Percentiles rank a stretch among this genome's conserved stretches.
Conservation (phyloP, 2,888 invertebrate genomes). For the Tillus elongatus region DNA sequence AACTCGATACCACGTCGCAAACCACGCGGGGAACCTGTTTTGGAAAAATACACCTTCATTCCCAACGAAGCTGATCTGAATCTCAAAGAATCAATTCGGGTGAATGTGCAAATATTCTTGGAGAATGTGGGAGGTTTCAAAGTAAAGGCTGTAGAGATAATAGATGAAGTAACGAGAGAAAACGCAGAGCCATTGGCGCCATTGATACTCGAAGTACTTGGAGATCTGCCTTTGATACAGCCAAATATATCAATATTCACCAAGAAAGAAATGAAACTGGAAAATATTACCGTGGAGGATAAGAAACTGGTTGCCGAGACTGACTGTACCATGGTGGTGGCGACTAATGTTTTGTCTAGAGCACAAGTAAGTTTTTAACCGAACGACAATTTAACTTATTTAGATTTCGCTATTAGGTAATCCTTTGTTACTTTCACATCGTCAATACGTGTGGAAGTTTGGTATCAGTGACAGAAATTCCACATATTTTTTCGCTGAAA, state of each 20-base stretch:
- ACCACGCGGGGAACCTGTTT: constrained; percentile 62
- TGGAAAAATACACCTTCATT: constrained; percentile 67
- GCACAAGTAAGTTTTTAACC: no score
- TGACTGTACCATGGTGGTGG: constrained; percentile 28
- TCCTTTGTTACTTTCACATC: no score
- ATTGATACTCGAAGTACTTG: constrained; percentile 49
- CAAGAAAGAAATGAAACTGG: constrained; percentile 44
- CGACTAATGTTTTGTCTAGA: constrained; percentile 27
- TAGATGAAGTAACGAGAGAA: constrained; percentile 22
- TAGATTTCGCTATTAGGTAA: no score
- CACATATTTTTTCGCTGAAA: no score
- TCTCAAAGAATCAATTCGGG: constrained; percentile 42
- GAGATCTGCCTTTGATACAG: constrained; percentile 58
- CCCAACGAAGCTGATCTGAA: constrained; percentile 44
- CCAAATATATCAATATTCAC: constrained; percentile 53
- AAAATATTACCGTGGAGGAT: constrained; percentile 50
- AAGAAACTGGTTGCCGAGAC: constrained; percentile 45
- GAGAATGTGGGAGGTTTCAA: constrained; percentile 60
- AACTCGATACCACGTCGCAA: constrained; percentile 62
- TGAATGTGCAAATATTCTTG: constrained; percentile 58
- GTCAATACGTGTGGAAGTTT: no score
- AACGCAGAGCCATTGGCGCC: constrained; percentile 45
- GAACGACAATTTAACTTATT: no score
- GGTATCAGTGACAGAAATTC: no score
- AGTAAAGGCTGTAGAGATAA: constrained; percentile 46